Evolutionary conservation across 2,888 invertebrate genomes (phyloP).

Genomic region (Tiliacea citrago): DNA sequence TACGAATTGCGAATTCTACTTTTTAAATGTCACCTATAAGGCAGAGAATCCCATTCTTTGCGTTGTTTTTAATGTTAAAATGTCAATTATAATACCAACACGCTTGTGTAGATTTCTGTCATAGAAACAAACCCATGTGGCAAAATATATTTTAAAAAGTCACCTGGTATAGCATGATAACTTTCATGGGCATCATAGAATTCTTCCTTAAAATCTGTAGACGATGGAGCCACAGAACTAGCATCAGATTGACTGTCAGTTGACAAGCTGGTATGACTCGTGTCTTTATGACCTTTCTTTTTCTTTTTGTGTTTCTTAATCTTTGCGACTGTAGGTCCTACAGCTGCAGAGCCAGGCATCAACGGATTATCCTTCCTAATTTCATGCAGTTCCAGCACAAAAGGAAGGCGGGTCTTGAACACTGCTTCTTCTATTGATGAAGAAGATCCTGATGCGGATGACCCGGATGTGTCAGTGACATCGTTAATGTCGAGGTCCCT

Average conservation of each 20-base stretch:
- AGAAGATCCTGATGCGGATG: conserved; percentile 66
- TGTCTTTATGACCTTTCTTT: conserved; percentile 58
- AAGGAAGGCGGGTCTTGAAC: conserved; percentile 67
- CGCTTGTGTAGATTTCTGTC: not conserved
- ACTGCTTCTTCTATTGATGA: conserved; percentile 63
- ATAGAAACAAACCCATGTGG: not conserved
- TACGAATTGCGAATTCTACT: not conserved
- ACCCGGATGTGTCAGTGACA: conserved; percentile 49
- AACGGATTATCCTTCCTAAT: conserved; percentile 72
- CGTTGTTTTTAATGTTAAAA: not conserved
- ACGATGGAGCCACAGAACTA: conserved; percentile 58
- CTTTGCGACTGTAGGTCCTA: conserved; percentile 25
- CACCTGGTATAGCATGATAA: conserved; percentile 77
- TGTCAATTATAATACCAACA: not conserved
- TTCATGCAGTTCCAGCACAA: conserved; percentile 78
- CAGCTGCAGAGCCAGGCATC: conserved; percentile 3
- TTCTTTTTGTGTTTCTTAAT: conserved; percentile 74
- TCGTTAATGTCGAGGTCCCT: conserved; percentile 60
- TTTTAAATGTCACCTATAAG: not conserved
- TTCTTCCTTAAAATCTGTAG: conserved; percentile 72
- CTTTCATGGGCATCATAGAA: conserved; percentile 84
- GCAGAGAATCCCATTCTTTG: not conserved
- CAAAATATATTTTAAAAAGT: not conserved
- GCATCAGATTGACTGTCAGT: conserved; percentile 71
- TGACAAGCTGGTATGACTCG: conserved; percentile 63